Evolutionary conservation across 2,113 vertebrate genomes (phyloP).

Genomic region (Corydoras maculifer): DNA sequence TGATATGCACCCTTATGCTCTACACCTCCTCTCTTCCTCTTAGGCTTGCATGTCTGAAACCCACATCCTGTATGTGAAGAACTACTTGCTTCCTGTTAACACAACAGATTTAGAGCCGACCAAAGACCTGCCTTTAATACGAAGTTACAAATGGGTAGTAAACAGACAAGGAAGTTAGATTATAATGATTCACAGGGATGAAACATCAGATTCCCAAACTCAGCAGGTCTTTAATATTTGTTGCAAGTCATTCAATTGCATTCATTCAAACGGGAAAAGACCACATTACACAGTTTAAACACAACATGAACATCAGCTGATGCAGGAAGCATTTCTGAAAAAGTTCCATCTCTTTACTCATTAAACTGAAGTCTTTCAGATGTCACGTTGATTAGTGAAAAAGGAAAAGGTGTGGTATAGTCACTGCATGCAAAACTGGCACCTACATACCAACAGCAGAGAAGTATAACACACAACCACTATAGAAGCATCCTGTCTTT

Average conservation of each 20-base stretch:
- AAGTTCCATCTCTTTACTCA: no score
- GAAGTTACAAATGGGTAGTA: not conserved
- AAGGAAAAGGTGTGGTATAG: conserved; percentile 12
- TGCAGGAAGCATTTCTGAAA: not conserved
- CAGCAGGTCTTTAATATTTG: no score
- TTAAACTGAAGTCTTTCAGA: not conserved
- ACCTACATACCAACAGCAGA: not conserved
- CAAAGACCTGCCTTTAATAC: not conserved
- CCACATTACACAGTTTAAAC: no score
- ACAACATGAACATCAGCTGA: not conserved
- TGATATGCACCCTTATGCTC: conserved; percentile 48
- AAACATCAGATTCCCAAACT: not conserved
- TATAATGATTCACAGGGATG: conserved; percentile 10
- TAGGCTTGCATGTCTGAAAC: conserved; percentile 45
- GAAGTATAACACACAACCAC: no score
- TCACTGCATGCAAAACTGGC: not conserved
- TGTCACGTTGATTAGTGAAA: not conserved
- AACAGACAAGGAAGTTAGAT: conserved; percentile 9
- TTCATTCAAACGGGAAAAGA: not conserved
- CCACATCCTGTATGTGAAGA: conserved; percentile 67
- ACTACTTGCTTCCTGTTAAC: conserved; percentile 48
- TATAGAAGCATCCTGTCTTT: no score
- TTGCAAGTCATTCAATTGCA: no score
- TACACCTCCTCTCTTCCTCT: conserved; percentile 58
- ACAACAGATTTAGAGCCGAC: conserved; percentile 14